A percentile compares a stretch with the other conserved stretches of the same genome.
Evolutionary conservation across 2,888 invertebrate genomes (phyloP).

Genomic region (Odontomyia ornata): DNA sequence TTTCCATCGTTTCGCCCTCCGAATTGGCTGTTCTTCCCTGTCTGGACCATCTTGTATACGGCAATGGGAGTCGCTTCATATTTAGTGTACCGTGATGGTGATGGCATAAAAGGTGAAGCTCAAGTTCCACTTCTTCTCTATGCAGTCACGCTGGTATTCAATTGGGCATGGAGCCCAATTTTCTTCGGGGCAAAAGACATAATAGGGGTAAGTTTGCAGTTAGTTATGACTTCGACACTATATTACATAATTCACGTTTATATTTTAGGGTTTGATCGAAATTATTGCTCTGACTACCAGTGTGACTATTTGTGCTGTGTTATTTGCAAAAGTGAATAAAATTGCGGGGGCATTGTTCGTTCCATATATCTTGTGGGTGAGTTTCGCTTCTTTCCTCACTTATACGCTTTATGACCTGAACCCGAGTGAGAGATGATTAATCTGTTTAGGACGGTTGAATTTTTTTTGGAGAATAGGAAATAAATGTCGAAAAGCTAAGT

Average conservation of each 20-base stretch:
- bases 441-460: too few species aligned
- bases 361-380: not conserved
- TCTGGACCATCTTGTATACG: constrained; percentile 80
- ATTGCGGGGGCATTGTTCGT: not conserved
- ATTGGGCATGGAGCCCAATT: constrained; percentile 87
- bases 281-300: not conserved
- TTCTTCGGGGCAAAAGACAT: constrained; percentile 72
- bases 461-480: too few species aligned
- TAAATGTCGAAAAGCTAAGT: too few species aligned
- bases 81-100: constrained; percentile 79
- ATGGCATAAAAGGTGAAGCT: constrained; percentile 74
- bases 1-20: constrained; percentile 83
- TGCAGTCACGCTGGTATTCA: constrained; percentile 77
- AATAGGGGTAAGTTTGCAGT: not conserved
- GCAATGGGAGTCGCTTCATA: constrained; percentile 88
- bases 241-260: too few species aligned
- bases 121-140: constrained; percentile 76
- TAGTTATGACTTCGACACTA: too few species aligned
- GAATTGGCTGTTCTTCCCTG: constrained; percentile 79
- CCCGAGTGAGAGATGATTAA: not conserved
- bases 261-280: too few species aligned
- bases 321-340: not conserved
- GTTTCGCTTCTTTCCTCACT: not conserved
- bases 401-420: not conserved
- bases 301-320: not conserved